These are phyloP conservation scores for Metaphire vulgaris DNA, from an alignment of 1,140 invertebrate species.

Conservation along the genomic window DNA sequence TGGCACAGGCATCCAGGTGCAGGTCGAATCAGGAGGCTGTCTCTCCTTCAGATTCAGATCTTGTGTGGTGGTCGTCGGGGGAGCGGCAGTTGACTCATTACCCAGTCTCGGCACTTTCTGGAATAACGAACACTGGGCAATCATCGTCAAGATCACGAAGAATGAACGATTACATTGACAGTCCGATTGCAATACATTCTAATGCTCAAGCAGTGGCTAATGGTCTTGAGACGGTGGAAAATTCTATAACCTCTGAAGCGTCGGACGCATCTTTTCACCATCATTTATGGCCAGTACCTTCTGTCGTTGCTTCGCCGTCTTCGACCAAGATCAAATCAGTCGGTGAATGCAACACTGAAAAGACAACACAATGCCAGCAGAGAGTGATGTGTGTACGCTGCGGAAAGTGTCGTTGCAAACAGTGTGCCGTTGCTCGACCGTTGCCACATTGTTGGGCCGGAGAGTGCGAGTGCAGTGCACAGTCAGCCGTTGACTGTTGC, in stretches of 20 bases:
- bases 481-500: constrained; percentile 75
- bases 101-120: too few species aligned
- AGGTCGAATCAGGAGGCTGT: background rate
- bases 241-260: background rate
- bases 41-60: background rate
- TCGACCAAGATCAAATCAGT: background rate
- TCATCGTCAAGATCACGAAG: background rate
- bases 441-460: constrained; percentile 74
- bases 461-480: constrained; percentile 75
- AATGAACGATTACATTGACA: background rate
- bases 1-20: background rate
- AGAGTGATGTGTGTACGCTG: constrained; percentile 77
- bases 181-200: background rate
- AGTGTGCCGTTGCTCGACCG: constrained; percentile 72
- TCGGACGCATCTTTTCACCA: background rate
- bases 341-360: background rate
- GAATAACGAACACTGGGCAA: background rate
- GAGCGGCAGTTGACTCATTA: background rate
- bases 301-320: background rate
- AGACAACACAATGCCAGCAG: constrained; percentile 30
- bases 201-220: background rate
- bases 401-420: constrained; percentile 74
- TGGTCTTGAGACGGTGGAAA: background rate
- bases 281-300: background rate
- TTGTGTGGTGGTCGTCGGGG: background rate